Percentiles rank a stretch among this genome's conserved stretches.
These are phyloP conservation scores for Mesocricetus auratus DNA, from an alignment of 2,113 vertebrate genomes.

Conservation along the genomic window DNA sequence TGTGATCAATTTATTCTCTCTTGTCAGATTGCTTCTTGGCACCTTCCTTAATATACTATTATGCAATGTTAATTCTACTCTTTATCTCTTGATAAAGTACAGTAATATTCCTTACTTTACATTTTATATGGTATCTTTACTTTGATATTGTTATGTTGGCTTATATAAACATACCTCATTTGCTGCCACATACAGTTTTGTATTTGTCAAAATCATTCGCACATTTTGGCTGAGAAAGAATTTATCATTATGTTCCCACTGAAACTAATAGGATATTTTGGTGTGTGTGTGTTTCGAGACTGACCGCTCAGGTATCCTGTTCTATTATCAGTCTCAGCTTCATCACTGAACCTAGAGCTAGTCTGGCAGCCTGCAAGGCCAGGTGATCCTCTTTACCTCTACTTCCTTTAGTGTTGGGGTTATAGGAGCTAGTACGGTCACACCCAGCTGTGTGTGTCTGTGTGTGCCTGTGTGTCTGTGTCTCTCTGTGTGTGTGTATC, in stretches of 20 bases:
- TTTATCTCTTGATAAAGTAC: background rate
- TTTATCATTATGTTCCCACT: background rate
- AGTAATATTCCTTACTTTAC: background rate
- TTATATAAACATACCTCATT: slow-evolving; percentile 24
- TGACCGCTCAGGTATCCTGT: background rate
- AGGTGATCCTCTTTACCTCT: background rate
- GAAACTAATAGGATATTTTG: background rate
- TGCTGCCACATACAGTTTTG: background rate
- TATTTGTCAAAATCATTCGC: background rate
- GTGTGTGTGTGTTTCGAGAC: background rate
- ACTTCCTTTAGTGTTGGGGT: background rate
- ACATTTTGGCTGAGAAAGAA: background rate
- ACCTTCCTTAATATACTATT: background rate
- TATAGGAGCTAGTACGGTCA: background rate
- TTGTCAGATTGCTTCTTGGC: background rate
- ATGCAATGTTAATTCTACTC: background rate
- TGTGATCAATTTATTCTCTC: background rate
- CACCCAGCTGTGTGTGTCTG: background rate
- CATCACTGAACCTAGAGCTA: background rate
- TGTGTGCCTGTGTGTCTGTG: background rate
- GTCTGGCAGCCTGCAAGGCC: background rate
- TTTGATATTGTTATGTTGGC: slow-evolving; percentile 3
- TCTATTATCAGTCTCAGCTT: background rate
- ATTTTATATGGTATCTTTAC: background rate
- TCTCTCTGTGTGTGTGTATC: too few species aligned